Base-by-base conservation (phyloP, 2,797 vertebrate species). In the Phoeniculus purpureus region DNA sequence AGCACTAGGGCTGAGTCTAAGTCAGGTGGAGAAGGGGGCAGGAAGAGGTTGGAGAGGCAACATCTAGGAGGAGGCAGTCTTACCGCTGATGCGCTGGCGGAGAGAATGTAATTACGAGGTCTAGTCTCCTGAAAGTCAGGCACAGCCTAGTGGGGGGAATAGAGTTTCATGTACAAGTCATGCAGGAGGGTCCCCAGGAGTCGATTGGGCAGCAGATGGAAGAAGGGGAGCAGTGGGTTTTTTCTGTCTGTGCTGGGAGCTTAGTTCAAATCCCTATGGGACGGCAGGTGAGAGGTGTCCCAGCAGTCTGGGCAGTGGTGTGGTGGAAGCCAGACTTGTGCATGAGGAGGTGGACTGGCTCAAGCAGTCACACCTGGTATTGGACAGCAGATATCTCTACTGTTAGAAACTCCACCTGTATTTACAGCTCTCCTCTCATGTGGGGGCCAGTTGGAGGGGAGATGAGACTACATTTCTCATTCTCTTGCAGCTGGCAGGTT, bases 61-160 rank as follows among this genome's bases (percentile, higher is more conserved):
- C 27, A 56, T 62, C 90, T 20, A 79, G 61, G 84, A 48, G 84
- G 34, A 77, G 77, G 93, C 87, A 88, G 70, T 97, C 98, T 99
- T 98, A 99, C 99, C 98, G 98, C 98, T 92, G 99, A 99, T 68
- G 99, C 99, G 92, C 99, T 99, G 97, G 98, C 98, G 82, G 99
- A 99, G 91, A 99, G 98, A 95, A 99, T 97, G 95, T 99, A 99
- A 98, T 99, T 99, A 97, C 99, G 98, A 58, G 99, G 98, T 97
- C 99, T 98, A 97, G 98, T 99, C 98, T 99, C 99, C 96, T 99
- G 98, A 98, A 99, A 99, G 97, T 99, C 98, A 97, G 99, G 99
- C 94, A 98, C 98, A 96, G 98, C 98, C 98, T 99, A 97, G 54
- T 97, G 91, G 83, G 94, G 88, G 96, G 94, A 97, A 97, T 73